These are phyloP conservation scores for Chrysogorgia sp. DNA, from an alignment of 92 coral and sea anemone genomes.

Conservation along the genomic window DNA sequence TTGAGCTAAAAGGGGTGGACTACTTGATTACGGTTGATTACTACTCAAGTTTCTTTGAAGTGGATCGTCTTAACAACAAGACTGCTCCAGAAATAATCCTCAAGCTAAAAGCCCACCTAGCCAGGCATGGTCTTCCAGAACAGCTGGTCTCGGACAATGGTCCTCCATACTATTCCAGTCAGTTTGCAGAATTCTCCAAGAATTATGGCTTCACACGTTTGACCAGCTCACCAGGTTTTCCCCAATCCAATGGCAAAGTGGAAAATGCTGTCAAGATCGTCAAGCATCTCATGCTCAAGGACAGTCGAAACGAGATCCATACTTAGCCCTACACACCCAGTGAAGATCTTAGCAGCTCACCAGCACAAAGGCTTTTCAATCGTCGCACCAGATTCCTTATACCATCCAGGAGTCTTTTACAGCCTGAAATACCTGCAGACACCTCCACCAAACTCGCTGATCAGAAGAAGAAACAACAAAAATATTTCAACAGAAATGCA, in stretches of 20 bases:
- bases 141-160: not conserved
- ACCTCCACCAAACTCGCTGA: not conserved
- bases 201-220: slow-evolving; percentile 3
- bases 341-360: slow-evolving; percentile 44
- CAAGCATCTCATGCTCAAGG: slow-evolving; percentile 40
- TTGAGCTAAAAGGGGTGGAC: slow-evolving; percentile 28
- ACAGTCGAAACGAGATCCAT: slow-evolving; percentile 34
- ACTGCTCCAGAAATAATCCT: slow-evolving; percentile 30
- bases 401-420: slow-evolving; percentile 27
- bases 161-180: not conserved
- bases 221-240: slow-evolving; percentile 14
- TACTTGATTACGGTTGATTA: slow-evolving; percentile 42
- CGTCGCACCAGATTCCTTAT: slow-evolving; percentile 37
- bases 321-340: slow-evolving; percentile 42
- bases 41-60: slow-evolving; percentile 42
- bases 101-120: slow-evolving; percentile 43
- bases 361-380: slow-evolving; percentile 40
- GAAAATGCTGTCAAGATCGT: slow-evolving; percentile 50
- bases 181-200: not conserved
- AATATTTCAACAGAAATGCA: slow-evolving; percentile 33
- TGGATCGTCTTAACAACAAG: slow-evolving; percentile 32
- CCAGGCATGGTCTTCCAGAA: slow-evolving; percentile 28
- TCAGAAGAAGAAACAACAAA: slow-evolving; percentile 31
- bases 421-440: slow-evolving; percentile 19
- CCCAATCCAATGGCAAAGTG: slow-evolving; percentile 38